Evolutionary conservation across 1,140 invertebrate species (phyloP).

Genomic region (Nephila pilipes): DNA sequence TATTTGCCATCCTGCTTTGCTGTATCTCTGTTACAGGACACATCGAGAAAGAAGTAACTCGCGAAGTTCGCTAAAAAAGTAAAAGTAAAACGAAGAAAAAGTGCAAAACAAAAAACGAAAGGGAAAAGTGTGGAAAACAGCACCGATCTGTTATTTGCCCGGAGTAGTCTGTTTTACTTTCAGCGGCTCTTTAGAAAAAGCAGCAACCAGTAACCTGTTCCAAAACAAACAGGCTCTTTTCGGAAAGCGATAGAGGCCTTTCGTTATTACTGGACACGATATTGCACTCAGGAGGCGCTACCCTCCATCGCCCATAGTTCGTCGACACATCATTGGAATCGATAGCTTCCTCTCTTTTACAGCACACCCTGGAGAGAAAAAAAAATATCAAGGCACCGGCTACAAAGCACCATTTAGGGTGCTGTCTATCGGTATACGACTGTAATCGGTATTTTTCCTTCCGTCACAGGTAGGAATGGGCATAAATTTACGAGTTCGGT

Average conservation of each 20-base stretch:
- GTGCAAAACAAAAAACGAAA: background rate
- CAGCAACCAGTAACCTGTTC: conserved; percentile 27
- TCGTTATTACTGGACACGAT: conserved; percentile 60
- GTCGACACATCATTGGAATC: conserved; percentile 45
- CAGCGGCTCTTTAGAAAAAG: conserved; percentile 5
- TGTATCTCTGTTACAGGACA: too few species aligned
- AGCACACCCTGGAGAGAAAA: background rate
- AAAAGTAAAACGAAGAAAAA: background rate
- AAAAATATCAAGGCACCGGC: background rate
- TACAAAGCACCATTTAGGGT: background rate
- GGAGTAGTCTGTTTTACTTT: conserved; percentile 36
- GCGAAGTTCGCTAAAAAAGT: background rate
- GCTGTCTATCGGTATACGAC: background rate
- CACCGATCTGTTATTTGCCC: conserved; percentile 17
- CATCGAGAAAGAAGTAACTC: background rate
- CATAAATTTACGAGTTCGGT: background rate
- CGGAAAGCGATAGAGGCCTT: background rate
- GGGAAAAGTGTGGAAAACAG: conserved; percentile 12
- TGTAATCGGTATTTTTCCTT: too few species aligned
- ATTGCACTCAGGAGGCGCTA: conserved; percentile 64
- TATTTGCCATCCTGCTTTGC: background rate
- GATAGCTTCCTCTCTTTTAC: background rate
- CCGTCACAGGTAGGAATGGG: background rate
- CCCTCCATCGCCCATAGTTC: background rate
- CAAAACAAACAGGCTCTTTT: conserved; percentile 58